Base-by-base conservation (phyloP, 2,888 invertebrate genomes). In the Mythimna impura region DNA sequence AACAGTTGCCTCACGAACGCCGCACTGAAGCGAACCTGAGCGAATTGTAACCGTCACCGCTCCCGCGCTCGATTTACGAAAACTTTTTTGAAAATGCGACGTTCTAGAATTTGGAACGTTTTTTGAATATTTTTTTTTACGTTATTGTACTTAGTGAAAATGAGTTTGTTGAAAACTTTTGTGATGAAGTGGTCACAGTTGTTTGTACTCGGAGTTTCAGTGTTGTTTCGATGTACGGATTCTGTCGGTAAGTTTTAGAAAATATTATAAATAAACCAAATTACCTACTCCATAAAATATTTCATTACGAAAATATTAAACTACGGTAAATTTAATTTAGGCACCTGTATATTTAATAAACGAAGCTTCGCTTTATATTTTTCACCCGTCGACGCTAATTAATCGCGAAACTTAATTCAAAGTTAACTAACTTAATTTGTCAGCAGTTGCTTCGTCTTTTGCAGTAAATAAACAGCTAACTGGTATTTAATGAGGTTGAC, bases 171-270 rank as follows among this genome's bases (percentile, higher is more conserved):
- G 58, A 88, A 82, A 85, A 89, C 84, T 78, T 85, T 88, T 83
- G 95, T 95, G 94, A 92, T 93, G 91, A 91, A 91, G 94, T 94
- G 94, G 88, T 86, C 84, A 73, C 86, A 87, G 82, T 89, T 92
- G 82, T 83, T 93, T 84, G 88, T 94, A 89, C 89, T 94, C 87
- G 95, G 94, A 94, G 90, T 95, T 93, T 91, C 94, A 93, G 94
- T 95, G 94, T 91, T 95, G 87, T 93, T 94, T 84, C 91, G 91
- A 77, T 92, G 92, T 87, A 95, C 95, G 91, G 94, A 94, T 89
- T 95, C 95, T 57, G 91, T 95, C 72, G 95, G 95, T 95, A 88
- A 95, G 95, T 93, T 88, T 70, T 66, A 66, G 65, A 73, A 62
- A 54, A 60, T 52, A 25, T 34, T 30, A 3, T 10, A 52, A 20